phyloP scores from a whole-genome alignment of 2,113 vertebrate genomes.

The Hypocryptadius cinnamomeus region DNA sequence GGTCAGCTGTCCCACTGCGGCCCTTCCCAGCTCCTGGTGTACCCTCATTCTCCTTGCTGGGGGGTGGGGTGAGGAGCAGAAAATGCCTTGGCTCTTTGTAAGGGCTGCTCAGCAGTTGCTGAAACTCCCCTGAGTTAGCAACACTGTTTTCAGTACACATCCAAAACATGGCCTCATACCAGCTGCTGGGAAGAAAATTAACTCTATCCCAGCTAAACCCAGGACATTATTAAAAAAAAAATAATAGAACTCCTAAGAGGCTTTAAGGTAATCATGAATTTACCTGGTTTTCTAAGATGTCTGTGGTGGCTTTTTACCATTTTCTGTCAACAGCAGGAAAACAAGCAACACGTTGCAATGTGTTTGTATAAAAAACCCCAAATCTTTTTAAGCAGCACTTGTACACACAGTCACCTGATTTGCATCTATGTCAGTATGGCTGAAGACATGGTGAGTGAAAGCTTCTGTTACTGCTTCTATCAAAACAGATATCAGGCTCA shows the following conservation, averaged over 20 bases:
- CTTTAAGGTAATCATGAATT: neutral
- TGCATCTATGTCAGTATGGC: neutral
- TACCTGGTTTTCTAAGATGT: neutral
- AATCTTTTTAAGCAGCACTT: neutral
- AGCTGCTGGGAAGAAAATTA: neutral
- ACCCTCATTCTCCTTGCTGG: fast-evolving
- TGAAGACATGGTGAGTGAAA: neutral
- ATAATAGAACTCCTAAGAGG: neutral
- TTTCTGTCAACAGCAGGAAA: neutral
- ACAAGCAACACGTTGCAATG: neutral
- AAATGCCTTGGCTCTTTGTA: neutral
- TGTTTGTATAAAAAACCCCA: neutral
- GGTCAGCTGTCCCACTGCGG: neutral
- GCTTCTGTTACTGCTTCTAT: neutral
- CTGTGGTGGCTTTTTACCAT: neutral
- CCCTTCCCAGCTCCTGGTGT: neutral
- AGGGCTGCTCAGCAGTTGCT: neutral
- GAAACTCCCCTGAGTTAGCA: neutral
- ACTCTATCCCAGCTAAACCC: neutral
- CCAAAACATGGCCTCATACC: neutral
- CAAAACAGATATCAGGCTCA: neutral
- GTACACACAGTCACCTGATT: neutral
- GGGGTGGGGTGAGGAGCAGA: neutral
- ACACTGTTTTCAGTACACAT: neutral
- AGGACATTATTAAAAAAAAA: no score